Conservation (phyloP, 2,113 vertebrate genomes). For the Bothrops jararaca region DNA sequence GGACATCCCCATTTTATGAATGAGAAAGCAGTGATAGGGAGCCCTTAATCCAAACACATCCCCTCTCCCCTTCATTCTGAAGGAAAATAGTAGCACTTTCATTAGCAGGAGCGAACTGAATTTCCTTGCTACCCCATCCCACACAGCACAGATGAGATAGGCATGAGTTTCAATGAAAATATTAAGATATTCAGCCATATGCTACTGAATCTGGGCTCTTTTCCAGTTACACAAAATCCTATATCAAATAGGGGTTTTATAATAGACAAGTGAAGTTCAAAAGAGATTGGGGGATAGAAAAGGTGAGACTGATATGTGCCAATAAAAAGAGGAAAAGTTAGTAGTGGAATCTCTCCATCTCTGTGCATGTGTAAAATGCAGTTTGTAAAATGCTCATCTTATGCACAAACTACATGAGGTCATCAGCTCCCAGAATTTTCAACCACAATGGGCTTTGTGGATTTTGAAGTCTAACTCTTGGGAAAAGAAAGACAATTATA, state of each 20-base stretch:
- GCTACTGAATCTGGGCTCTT: background rate
- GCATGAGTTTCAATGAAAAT: background rate
- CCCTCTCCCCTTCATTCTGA: background rate
- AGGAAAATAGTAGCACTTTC: background rate
- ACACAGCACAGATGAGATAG: background rate
- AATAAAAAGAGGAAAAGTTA: background rate
- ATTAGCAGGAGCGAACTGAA: background rate
- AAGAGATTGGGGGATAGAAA: background rate
- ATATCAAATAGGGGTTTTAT: background rate
- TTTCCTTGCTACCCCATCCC: background rate
- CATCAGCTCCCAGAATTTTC: background rate
- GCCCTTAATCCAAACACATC: background rate
- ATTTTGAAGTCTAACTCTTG: background rate
- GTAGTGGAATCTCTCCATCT: background rate
- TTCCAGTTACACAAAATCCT: background rate
- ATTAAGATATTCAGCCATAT: background rate
- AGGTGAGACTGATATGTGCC: too few species aligned
- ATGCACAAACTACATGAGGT: background rate
- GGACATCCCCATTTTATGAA: background rate
- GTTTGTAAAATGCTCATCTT: background rate
- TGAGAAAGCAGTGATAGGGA: background rate
- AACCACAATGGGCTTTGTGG: background rate
- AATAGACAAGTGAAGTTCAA: background rate
- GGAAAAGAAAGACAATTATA: background rate
- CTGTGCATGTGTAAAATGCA: background rate